A percentile compares a stretch with the other conserved stretches of the same genome.
These are phyloP conservation scores for Eutrigla gurnardus DNA, from an alignment of 2,797 vertebrate species.

Conservation along the genomic window DNA sequence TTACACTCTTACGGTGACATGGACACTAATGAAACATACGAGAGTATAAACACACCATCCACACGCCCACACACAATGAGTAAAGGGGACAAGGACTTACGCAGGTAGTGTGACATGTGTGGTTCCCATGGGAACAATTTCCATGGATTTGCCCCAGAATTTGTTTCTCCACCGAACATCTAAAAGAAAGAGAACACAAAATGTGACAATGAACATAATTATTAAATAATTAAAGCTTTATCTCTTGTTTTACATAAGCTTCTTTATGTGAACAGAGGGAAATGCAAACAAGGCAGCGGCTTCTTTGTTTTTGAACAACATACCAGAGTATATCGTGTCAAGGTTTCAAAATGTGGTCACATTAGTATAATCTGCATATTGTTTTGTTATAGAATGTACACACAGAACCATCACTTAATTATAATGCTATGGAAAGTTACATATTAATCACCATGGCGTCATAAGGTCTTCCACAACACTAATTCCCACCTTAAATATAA, in stretches of 20 bases:
- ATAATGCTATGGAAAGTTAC: conserved; percentile 1
- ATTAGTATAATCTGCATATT: conserved; percentile 1
- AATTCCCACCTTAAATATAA: conserved; percentile 3
- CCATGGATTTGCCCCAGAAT: conserved; percentile 99
- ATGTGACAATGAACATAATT: not conserved
- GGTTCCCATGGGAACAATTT: conserved; percentile 97
- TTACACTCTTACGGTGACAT: not conserved
- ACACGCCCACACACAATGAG: conserved; percentile 20
- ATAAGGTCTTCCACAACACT: not conserved
- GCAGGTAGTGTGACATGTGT: conserved; percentile 91
- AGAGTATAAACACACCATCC: conserved; percentile 12
- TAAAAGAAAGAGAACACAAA: conserved; percentile 73
- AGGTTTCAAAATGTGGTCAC: not conserved
- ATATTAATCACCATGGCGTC: not conserved
- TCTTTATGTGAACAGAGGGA: conserved; percentile 6
- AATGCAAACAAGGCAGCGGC: conserved; percentile 13
- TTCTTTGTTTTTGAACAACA: conserved; percentile 12
- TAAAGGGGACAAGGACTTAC: conserved; percentile 81
- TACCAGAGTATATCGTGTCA: not conserved
- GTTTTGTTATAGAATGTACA: not conserved
- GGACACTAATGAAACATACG: not conserved
- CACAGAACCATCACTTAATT: not conserved
- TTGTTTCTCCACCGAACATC: conserved; percentile 99
- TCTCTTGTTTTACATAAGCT: conserved; percentile 1
- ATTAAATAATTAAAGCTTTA: not conserved